phyloP scores from a whole-genome alignment of 2,113 vertebrate species.

The Tauraco erythrolophus region DNA sequence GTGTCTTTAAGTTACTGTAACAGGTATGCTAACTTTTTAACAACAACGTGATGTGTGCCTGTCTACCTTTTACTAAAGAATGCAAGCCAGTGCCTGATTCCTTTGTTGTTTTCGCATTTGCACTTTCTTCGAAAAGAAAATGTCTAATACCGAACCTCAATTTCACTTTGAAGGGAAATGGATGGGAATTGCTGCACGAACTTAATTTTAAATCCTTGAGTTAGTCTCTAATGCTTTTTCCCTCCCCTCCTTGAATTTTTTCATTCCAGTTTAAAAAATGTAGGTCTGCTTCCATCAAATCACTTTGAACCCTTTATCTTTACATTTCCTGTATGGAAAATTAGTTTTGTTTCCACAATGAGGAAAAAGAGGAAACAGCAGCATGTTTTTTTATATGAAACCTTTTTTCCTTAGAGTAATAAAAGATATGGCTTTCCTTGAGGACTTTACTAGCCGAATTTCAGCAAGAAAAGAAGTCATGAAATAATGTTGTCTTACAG shows the following conservation, averaged over 20 bases:
- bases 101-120: not conserved
- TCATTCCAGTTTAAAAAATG: not conserved
- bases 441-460: not conserved
- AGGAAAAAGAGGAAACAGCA: not conserved
- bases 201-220: not conserved
- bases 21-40: not conserved
- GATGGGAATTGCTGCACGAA: not conserved
- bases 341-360: not conserved
- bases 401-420: not conserved
- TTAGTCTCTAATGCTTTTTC: not conserved
- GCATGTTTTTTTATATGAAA: not conserved
- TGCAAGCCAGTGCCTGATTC: not conserved
- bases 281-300: not conserved
- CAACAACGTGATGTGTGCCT: not conserved
- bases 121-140: not conserved
- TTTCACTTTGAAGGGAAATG: not conserved
- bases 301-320: not conserved
- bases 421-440: not conserved
- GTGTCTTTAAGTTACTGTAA: not conserved
- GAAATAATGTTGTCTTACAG: not conserved
- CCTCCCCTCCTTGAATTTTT: not conserved
- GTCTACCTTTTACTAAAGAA: not conserved
- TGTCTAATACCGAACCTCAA: not conserved
- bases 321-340: not conserved
- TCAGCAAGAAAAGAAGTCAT: not conserved